phyloP scores from a whole-genome alignment of 2,888 invertebrate species.

The Isotomurus palustris region DNA sequence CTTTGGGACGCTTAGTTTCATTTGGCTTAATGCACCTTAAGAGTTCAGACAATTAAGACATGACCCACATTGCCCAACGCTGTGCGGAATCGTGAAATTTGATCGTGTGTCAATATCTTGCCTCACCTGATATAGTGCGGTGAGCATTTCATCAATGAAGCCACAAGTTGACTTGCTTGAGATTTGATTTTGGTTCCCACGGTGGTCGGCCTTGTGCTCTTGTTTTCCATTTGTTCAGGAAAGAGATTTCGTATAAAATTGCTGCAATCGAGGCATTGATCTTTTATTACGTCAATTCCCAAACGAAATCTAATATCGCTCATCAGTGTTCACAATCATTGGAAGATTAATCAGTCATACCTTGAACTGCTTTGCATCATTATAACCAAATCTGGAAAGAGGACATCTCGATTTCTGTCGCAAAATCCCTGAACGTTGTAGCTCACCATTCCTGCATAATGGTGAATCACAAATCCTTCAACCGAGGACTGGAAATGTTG shows the following conservation, averaged over 20 bases:
- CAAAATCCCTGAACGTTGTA: slow-evolving; percentile 64
- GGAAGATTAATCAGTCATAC: not conserved
- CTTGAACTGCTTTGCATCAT: slow-evolving; percentile 60
- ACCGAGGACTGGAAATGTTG: slow-evolving; percentile 58
- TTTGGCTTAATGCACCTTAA: slow-evolving; percentile 65
- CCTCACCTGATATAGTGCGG: slow-evolving; percentile 61
- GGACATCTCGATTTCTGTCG: slow-evolving; percentile 64
- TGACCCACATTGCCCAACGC: not conserved
- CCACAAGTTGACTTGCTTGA: slow-evolving; percentile 63
- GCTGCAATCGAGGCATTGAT: slow-evolving; percentile 51
- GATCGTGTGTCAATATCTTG: too few relatives aligned
- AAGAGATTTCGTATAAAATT: slow-evolving; percentile 58
- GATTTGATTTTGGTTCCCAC: slow-evolving; percentile 63
- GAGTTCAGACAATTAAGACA: too few relatives aligned
- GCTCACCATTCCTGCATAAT: slow-evolving; percentile 64
- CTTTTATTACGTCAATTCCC: slow-evolving; percentile 8
- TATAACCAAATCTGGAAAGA: slow-evolving; percentile 61
- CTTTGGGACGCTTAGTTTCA: slow-evolving; percentile 61
- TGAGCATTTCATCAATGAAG: slow-evolving; percentile 62
- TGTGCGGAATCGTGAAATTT: slow-evolving; percentile 7
- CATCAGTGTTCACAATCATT: not conserved
- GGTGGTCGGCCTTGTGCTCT: slow-evolving; percentile 58
- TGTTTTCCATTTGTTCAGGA: slow-evolving; percentile 54
- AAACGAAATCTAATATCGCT: slow-evolving; percentile 5
- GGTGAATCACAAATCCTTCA: slow-evolving; percentile 59